These are phyloP conservation scores for Macrophya alboannulata DNA, from an alignment of 2,888 invertebrate species.

Conservation along the genomic window DNA sequence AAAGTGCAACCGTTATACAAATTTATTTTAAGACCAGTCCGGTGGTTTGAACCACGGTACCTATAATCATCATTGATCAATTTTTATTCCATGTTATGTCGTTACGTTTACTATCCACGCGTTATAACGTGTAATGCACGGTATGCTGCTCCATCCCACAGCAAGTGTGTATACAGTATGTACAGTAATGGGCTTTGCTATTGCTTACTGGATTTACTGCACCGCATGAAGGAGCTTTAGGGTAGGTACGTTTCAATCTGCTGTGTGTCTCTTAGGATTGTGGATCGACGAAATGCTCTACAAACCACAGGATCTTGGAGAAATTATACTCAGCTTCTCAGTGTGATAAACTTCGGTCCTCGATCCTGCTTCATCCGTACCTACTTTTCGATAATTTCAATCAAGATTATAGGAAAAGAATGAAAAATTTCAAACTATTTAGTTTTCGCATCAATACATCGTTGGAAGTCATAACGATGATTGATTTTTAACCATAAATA, in stretches of 20 bases:
- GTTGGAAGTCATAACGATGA: neutral
- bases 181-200: conserved; percentile 32
- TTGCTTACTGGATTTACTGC: conserved; percentile 30
- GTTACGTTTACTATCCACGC: neutral
- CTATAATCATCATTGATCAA: conserved; percentile 12
- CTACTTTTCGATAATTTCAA: neutral
- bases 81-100: neutral
- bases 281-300: neutral
- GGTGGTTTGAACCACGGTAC: neutral
- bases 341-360: too few species aligned
- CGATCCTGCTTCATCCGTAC: neutral
- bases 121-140: neutral
- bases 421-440: neutral
- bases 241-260: conserved; percentile 19
- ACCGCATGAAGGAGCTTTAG: conserved; percentile 11
- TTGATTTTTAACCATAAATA: neutral
- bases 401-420: neutral
- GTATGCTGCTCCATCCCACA: neutral
- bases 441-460: neutral
- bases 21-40: conserved; percentile 3
- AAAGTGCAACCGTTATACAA: conserved; percentile 21
- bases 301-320: neutral
- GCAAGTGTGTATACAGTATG: neutral
- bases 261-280: neutral
- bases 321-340: neutral